Conservation (phyloP, 64 coral and sea anemone genomes). For the Montipora sp. region DNA sequence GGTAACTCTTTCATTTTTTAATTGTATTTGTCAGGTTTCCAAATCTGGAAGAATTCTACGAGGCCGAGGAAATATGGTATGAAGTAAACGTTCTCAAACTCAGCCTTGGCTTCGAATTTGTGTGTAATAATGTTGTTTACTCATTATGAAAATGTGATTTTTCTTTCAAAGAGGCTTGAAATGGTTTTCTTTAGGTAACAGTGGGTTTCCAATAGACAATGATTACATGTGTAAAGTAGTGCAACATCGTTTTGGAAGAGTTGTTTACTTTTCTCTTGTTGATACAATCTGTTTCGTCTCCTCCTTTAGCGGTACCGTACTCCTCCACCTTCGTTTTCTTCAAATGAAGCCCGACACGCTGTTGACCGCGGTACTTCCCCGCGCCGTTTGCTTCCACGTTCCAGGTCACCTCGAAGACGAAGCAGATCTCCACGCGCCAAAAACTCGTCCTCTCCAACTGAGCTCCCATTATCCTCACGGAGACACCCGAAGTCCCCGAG, state of each 20-base stretch:
- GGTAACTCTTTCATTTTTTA: no score
- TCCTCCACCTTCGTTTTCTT: conserved; percentile 36
- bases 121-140: no score
- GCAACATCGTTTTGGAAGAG: no score
- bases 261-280: neutral
- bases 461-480: neutral
- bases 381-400: neutral
- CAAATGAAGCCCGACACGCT: neutral
- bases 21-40: conserved; percentile 21
- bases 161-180: no score
- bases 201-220: no score
- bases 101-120: neutral
- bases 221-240: no score
- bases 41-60: conserved; percentile 61
- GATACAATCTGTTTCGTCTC: neutral
- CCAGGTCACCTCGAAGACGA: conserved; percentile 1
- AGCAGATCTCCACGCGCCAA: neutral
- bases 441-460: neutral
- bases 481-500: neutral
- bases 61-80: conserved; percentile 58
- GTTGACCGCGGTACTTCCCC: neutral
- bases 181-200: no score
- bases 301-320: conserved; percentile 57
- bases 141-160: no score
- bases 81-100: neutral